phyloP scores from a whole-genome alignment of 2,888 invertebrate species.

The Ennomos quercinarius region DNA sequence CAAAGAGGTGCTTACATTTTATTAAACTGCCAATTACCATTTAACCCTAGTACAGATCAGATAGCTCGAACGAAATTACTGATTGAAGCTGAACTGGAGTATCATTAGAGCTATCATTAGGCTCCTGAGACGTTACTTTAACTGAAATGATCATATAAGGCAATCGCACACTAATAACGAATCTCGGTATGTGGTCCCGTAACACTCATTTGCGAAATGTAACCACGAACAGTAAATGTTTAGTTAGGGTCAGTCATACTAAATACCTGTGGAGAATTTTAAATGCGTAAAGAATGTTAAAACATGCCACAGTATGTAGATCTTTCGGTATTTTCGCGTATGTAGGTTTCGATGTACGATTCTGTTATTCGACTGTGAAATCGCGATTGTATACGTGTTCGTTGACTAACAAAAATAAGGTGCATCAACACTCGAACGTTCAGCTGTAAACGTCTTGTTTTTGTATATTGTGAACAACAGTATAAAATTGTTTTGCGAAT shows the following conservation, averaged over 20 bases:
- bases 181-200: conserved; percentile 18
- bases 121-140: conserved; percentile 6
- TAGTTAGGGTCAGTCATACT: conserved; percentile 20
- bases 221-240: conserved; percentile 23
- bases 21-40: not conserved
- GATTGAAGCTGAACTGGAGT: conserved; percentile 1
- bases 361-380: conserved; percentile 63
- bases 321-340: conserved; percentile 36
- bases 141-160: conserved; percentile 3
- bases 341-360: conserved; percentile 47
- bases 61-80: not conserved
- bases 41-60: not conserved
- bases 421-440: too few species aligned
- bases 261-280: conserved; percentile 34
- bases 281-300: conserved; percentile 30
- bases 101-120: conserved; percentile 4
- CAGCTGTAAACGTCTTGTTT: too few species aligned
- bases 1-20: not conserved
- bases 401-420: conserved; percentile 49
- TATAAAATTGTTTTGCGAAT: too few species aligned
- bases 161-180: conserved; percentile 7
- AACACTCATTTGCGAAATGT: conserved; percentile 23
- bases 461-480: too few species aligned
- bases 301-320: conserved; percentile 21
- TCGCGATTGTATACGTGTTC: conserved; percentile 59